Percentiles rank a stretch among this genome's conserved stretches.
These are phyloP conservation scores for Orgyia antiqua DNA, from an alignment of 2,888 invertebrate species.

Conservation along the genomic window DNA sequence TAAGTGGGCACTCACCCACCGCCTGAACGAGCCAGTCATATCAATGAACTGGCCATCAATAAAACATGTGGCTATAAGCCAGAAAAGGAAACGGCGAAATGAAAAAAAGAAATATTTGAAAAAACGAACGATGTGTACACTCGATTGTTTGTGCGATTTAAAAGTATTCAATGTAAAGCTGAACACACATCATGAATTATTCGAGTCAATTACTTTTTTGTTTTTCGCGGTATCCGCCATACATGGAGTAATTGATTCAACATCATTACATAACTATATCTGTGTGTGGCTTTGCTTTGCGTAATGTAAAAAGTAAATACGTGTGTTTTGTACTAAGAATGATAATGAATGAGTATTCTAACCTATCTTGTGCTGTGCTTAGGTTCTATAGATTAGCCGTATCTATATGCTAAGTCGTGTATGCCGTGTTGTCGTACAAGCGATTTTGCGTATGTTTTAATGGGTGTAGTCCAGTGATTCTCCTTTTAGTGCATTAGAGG, in stretches of 20 bases:
- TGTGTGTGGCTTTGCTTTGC: conserved; percentile 49
- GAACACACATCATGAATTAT: conserved; percentile 61
- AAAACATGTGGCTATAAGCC: conserved; percentile 75
- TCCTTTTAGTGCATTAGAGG: too few relatives aligned
- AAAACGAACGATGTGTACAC: conserved; percentile 63
- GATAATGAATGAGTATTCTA: conserved; percentile 23
- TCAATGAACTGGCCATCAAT: conserved; percentile 77
- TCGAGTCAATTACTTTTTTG: conserved; percentile 38
- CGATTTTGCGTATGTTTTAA: too few relatives aligned
- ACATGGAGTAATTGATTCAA: conserved; percentile 52
- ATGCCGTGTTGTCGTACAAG: too few relatives aligned
- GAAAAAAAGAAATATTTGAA: conserved; percentile 74
- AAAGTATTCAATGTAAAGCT: conserved; percentile 72
- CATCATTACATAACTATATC: conserved; percentile 49
- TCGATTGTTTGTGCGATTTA: conserved; percentile 67
- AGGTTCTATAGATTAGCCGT: too few relatives aligned
- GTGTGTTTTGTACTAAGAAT: conserved; percentile 10
- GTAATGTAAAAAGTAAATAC: conserved; percentile 24
- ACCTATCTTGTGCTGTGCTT: too few relatives aligned
- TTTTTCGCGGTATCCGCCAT: conserved; percentile 37
- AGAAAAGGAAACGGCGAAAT: conserved; percentile 73
- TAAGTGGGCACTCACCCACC: conserved; percentile 77
- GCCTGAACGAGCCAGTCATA: conserved; percentile 75
- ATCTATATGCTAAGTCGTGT: too few relatives aligned
- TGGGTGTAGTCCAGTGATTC: too few relatives aligned